phyloP scores from a whole-genome alignment of 1,140 invertebrate genomes.

The Drosophila nigrodunni region DNA sequence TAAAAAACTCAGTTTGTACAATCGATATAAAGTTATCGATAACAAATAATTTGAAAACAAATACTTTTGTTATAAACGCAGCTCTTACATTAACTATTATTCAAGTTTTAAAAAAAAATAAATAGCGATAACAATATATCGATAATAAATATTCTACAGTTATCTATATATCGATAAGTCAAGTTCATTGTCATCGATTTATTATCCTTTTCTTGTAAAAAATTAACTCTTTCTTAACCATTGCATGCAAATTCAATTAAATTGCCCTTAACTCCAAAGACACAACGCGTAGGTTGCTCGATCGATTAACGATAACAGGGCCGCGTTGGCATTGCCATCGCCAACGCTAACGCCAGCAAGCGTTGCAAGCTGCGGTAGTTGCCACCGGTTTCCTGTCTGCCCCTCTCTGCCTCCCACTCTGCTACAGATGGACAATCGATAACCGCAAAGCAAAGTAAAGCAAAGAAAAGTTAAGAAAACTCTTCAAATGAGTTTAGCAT shows the following conservation, averaged over 20 bases:
- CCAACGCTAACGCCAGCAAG: constrained; percentile 24
- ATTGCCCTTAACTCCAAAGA: not conserved
- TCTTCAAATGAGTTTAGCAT: constrained; percentile 65
- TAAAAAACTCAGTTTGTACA: too few species aligned
- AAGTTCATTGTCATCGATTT: not conserved
- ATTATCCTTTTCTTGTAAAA: too few species aligned
- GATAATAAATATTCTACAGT: too few species aligned
- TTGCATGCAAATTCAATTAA: constrained; percentile 3
- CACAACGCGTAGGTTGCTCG: constrained; percentile 30
- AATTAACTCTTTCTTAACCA: not conserved
- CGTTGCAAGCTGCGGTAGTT: constrained; percentile 13
- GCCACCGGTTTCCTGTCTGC: constrained; percentile 29
- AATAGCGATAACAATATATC: too few species aligned
- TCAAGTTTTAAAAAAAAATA: too few species aligned
- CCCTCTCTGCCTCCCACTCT: constrained; percentile 18
- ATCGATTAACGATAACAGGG: constrained; percentile 73
- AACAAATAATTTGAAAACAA: not conserved
- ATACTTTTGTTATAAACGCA: too few species aligned
- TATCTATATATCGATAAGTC: too few species aligned
- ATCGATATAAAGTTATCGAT: not conserved
- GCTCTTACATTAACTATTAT: too few species aligned
- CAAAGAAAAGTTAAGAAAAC: constrained; percentile 11
- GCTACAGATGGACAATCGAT: constrained; percentile 60
- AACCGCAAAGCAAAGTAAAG: constrained; percentile 42
- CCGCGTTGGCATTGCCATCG: not conserved